Evolutionary conservation across 1,140 invertebrate species (phyloP).

Genomic region (Cherax quadricarinatus): DNA sequence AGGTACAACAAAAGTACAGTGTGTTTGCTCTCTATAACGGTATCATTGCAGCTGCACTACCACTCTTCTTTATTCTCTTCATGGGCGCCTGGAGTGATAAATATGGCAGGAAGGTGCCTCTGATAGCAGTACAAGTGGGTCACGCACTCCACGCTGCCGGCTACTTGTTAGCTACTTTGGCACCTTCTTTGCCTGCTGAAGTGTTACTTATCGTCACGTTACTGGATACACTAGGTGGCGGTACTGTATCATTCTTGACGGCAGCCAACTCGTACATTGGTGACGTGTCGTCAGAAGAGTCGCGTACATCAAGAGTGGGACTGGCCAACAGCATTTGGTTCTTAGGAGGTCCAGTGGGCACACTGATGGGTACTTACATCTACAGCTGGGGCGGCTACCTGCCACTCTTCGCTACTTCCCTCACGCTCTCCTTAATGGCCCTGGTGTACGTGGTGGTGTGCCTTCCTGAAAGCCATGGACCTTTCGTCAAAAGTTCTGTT

Average conservation of each 20-base stretch:
- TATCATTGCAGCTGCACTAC: conserved; percentile 54
- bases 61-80: conserved; percentile 65
- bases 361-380: conserved; percentile 56
- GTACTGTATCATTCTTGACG: conserved; percentile 59
- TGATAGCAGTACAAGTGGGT: conserved; percentile 56
- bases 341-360: conserved; percentile 52
- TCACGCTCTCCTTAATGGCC: conserved; percentile 31
- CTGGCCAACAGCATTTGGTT: conserved; percentile 65
- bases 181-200: conserved; percentile 40
- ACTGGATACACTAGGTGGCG: conserved; percentile 55
- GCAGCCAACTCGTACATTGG: conserved; percentile 57
- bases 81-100: conserved; percentile 66
- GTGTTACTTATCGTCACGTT: conserved; percentile 45
- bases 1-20: conserved; percentile 52
- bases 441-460: conserved; percentile 41
- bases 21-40: conserved; percentile 62
- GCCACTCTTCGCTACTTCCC: conserved; percentile 55
- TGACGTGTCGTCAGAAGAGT: conserved; percentile 50
- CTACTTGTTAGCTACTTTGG: conserved; percentile 43
- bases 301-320: conserved; percentile 43
- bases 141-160: conserved; percentile 58
- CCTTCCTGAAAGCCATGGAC: conserved; percentile 62
- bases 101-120: conserved; percentile 57
- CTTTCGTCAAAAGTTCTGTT: conserved; percentile 16
- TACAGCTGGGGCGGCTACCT: conserved; percentile 47